Evolutionary conservation across 2,888 invertebrate genomes (phyloP).

Genomic region (Trichacis sp.): DNA sequence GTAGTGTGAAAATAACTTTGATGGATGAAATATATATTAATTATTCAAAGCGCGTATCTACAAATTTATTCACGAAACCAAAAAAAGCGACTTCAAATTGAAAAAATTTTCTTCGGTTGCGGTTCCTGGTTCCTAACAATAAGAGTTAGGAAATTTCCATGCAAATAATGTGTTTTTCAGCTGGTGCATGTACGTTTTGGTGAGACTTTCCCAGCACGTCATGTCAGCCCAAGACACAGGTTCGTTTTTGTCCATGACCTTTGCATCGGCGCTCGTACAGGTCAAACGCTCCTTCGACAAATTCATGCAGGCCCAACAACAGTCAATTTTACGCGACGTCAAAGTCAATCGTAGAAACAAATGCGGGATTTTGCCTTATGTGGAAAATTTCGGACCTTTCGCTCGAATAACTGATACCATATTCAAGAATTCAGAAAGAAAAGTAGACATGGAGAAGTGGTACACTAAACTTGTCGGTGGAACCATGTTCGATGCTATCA

Average conservation of each 20-base stretch:
- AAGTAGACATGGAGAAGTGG: slow-evolving; percentile 94
- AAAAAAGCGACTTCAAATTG: too few relatives aligned
- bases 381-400: slow-evolving; percentile 90
- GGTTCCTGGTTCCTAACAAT: too few relatives aligned
- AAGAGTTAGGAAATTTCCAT: too few relatives aligned
- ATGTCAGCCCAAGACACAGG: slow-evolving; percentile 89
- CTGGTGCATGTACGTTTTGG: slow-evolving; percentile 94
- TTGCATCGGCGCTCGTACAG: slow-evolving; percentile 87
- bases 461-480: slow-evolving; percentile 81
- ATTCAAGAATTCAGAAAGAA: slow-evolving; percentile 86
- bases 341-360: slow-evolving; percentile 80
- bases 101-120: too few relatives aligned
- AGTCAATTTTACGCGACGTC: slow-evolving; percentile 81
- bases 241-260: slow-evolving; percentile 88
- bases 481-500: slow-evolving; percentile 87
- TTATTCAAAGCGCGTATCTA: too few relatives aligned
- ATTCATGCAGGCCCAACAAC: slow-evolving; percentile 86
- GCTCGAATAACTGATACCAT: slow-evolving; percentile 88
- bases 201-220: slow-evolving; percentile 91
- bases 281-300: slow-evolving; percentile 92
- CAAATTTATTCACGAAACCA: too few relatives aligned
- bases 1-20: too few relatives aligned
- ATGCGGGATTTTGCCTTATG: slow-evolving; percentile 90
- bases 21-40: too few relatives aligned
- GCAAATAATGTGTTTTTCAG: slow-evolving; percentile 70